A percentile compares a stretch with the other conserved stretches of the same genome.
phyloP scores from a whole-genome alignment of 2,797 vertebrate genomes.

The Natrix natrix region DNA sequence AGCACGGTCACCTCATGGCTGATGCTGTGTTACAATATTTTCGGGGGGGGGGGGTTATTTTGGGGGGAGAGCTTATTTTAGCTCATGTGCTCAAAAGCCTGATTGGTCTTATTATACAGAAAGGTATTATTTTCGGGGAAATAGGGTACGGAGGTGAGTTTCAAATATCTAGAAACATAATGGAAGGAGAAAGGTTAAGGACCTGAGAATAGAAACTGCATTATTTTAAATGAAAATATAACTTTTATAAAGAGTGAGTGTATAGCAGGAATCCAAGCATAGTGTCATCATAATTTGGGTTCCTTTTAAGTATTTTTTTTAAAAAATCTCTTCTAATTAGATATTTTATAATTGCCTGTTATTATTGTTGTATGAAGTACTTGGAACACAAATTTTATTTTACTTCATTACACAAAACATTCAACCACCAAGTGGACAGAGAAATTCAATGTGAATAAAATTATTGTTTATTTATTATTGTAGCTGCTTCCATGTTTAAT shows the following conservation, averaged over 20 bases:
- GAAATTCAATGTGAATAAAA: neutral
- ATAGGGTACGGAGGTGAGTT: slow-evolving; percentile 2
- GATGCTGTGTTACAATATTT: too few species aligned
- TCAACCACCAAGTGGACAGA: neutral
- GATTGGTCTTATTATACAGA: too few species aligned
- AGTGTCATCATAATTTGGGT: neutral
- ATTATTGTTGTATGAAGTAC: neutral
- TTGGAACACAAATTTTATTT: neutral
- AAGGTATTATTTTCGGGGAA: too few species aligned
- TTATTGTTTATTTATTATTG: neutral
- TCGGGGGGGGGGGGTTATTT: too few species aligned
- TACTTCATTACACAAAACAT: neutral
- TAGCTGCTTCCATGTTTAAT: neutral
- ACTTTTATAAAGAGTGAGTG: neutral
- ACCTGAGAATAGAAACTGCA: neutral
- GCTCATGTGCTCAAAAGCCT: too few species aligned
- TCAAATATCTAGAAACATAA: neutral
- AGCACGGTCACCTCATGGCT: too few species aligned
- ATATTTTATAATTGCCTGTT: neutral
- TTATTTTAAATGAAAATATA: neutral
- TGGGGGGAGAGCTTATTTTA: too few species aligned
- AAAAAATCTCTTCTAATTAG: neutral
- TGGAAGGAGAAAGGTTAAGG: neutral
- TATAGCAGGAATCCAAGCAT: neutral
- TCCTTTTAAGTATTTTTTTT: neutral